These are phyloP conservation scores for Hirtodrosophila confusa DNA, from an alignment of 2,888 invertebrate genomes.

Conservation along the genomic window DNA sequence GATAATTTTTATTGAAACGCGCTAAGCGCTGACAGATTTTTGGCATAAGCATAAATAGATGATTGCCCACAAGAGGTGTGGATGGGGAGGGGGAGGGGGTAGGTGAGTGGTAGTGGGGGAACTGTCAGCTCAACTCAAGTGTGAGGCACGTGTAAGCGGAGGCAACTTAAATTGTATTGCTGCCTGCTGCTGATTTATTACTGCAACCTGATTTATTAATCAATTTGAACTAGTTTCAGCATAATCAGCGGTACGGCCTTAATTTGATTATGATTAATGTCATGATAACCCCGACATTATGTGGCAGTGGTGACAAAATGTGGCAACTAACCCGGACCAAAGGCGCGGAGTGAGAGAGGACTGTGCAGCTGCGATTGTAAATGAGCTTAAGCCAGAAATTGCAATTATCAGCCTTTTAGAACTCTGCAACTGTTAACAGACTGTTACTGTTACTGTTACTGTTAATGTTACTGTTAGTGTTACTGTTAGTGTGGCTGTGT, in stretches of 20 bases:
- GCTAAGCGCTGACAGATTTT: constrained; percentile 59
- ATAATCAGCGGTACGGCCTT: constrained; percentile 57
- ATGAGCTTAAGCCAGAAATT: constrained; percentile 24
- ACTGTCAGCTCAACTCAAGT: constrained; percentile 38
- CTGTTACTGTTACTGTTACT: constrained; percentile 12
- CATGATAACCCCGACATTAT: constrained; percentile 43
- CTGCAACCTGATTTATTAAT: constrained; percentile 65
- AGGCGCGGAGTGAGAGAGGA: too few relatives aligned
- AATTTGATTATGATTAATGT: constrained; percentile 78
- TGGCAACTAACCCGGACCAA: background rate
- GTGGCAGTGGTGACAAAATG: constrained; percentile 22
- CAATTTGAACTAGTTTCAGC: constrained; percentile 64
- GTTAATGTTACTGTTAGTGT: too few relatives aligned
- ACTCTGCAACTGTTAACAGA: constrained; percentile 14
- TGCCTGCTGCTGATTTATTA: constrained; percentile 60
- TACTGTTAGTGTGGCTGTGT: constrained; percentile 34
- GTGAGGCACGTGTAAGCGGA: constrained; percentile 23
- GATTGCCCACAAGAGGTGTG: constrained; percentile 18
- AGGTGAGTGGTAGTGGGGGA: background rate
- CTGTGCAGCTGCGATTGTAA: constrained; percentile 6
- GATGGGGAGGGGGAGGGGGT: too few relatives aligned
- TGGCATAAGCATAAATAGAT: constrained; percentile 38
- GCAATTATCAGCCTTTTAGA: constrained; percentile 44
- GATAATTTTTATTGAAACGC: constrained; percentile 50
- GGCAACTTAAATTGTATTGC: constrained; percentile 2